Percentiles rank a stretch among this genome's conserved stretches.
phyloP scores from a whole-genome alignment of 2,888 invertebrate genomes.

The Eutolmus rufibarbis region DNA sequence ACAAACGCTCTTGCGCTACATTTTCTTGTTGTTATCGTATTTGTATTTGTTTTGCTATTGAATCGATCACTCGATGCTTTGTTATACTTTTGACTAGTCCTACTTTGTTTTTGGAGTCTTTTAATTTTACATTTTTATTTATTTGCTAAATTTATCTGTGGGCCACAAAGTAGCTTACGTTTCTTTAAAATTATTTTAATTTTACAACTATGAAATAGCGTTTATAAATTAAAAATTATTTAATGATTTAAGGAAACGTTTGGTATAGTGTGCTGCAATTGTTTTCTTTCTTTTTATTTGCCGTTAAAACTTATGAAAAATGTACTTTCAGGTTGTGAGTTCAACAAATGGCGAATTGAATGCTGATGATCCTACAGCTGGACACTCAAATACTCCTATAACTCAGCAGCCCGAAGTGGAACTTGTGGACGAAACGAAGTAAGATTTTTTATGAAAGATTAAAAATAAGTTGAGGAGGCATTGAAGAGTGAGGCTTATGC shows the following conservation, averaged over 20 bases:
- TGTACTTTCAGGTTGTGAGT: slow-evolving; percentile 84
- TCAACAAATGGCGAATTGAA: slow-evolving; percentile 96
- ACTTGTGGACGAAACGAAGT: slow-evolving; percentile 97
- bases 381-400: slow-evolving; percentile 97
- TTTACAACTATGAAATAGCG: background rate
- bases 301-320: background rate
- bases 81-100: slow-evolving; percentile 1
- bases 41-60: slow-evolving; percentile 28
- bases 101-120: background rate
- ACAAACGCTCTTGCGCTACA: slow-evolving; percentile 1
- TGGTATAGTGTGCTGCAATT: background rate
- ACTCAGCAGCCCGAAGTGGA: slow-evolving; percentile 94
- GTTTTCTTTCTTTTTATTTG: background rate
- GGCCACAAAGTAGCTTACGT: background rate
- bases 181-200: background rate
- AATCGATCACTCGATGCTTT: slow-evolving; percentile 17
- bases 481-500: too few species aligned
- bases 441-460: slow-evolving; percentile 65
- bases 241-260: background rate
- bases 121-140: background rate
- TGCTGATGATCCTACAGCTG: slow-evolving; percentile 94
- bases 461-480: too few species aligned
- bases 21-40: slow-evolving; percentile 14
- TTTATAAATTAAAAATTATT: background rate
- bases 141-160: background rate